Evolutionary conservation across 2,888 invertebrate species (phyloP).

Genomic region (Lasioglossum calceatum): DNA sequence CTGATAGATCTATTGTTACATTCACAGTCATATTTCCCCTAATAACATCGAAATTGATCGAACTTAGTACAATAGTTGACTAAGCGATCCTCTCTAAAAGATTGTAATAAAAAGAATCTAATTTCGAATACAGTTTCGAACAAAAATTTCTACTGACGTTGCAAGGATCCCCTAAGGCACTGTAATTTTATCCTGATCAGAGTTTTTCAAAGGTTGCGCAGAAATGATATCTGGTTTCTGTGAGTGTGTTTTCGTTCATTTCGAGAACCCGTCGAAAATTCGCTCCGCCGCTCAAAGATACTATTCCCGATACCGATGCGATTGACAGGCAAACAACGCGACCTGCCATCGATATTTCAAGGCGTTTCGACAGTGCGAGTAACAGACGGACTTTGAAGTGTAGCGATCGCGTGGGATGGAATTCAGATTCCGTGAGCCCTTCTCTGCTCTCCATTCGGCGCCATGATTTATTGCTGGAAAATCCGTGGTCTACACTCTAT

Average conservation of each 20-base stretch:
- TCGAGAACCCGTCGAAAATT: background rate
- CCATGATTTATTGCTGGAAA: slow-evolving; percentile 33
- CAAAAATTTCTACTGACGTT: background rate
- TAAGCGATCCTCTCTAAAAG: background rate
- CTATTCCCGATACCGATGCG: background rate
- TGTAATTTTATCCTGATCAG: background rate
- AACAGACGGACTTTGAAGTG: slow-evolving; percentile 31
- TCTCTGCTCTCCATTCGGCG: slow-evolving; percentile 12
- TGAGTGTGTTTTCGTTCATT: background rate
- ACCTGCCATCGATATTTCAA: slow-evolving; percentile 55
- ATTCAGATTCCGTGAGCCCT: slow-evolving; percentile 24
- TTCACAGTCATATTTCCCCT: too few relatives aligned
- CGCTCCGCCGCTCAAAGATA: background rate
- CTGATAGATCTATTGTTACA: too few relatives aligned
- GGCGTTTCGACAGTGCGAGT: slow-evolving; percentile 27
- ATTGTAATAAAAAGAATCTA: background rate
- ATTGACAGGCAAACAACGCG: slow-evolving; percentile 43
- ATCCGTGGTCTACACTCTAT: slow-evolving; percentile 4
- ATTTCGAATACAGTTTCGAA: background rate
- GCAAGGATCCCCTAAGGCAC: background rate
- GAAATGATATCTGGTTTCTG: background rate
- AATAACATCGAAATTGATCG: too few relatives aligned
- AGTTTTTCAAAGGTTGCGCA: too few relatives aligned
- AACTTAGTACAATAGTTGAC: background rate
- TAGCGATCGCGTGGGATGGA: slow-evolving; percentile 34